Percentiles rank a stretch among this genome's conserved stretches.
Conservation (phyloP, 92 coral and sea anemone genomes). For the Epizoanthus fatuus region DNA sequence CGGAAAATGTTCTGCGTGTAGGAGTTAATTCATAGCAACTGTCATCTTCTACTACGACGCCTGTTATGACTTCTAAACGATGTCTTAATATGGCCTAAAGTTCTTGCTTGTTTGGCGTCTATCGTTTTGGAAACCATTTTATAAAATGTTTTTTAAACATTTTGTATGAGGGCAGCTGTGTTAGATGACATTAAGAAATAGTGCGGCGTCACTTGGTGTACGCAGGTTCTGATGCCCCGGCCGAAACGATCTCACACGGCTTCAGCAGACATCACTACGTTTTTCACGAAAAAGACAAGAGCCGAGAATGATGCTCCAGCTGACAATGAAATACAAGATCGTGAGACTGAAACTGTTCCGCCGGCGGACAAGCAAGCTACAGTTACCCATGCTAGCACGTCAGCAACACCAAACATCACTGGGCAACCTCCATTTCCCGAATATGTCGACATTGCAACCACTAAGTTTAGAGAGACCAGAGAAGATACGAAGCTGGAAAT, state of each 20-base stretch:
- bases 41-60: too few species aligned
- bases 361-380: constrained; percentile 22
- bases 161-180: constrained; percentile 26
- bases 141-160: constrained; percentile 22
- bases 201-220: constrained; percentile 19
- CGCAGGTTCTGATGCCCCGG: constrained; percentile 36
- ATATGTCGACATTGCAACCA: constrained; percentile 48
- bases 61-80: too few species aligned
- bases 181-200: constrained; percentile 32
- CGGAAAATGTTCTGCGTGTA: too few species aligned
- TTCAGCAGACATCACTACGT: constrained; percentile 27
- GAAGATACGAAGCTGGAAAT: constrained; percentile 35
- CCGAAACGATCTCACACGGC: constrained; percentile 33
- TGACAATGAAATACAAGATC: constrained; percentile 31
- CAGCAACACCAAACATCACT: constrained; percentile 45
- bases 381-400: constrained; percentile 33
- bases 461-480: constrained; percentile 41
- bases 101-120: too few species aligned
- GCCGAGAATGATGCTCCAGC: constrained; percentile 36
- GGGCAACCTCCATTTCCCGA: constrained; percentile 52
- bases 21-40: too few species aligned
- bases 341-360: constrained; percentile 23
- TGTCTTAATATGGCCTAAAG: too few species aligned
- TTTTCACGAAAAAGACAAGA: constrained; percentile 18
- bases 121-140: too few species aligned